Percentiles rank a stretch among this genome's conserved stretches.
Conservation (phyloP, 2,888 invertebrate genomes). For the Eristalis arbustorum region DNA sequence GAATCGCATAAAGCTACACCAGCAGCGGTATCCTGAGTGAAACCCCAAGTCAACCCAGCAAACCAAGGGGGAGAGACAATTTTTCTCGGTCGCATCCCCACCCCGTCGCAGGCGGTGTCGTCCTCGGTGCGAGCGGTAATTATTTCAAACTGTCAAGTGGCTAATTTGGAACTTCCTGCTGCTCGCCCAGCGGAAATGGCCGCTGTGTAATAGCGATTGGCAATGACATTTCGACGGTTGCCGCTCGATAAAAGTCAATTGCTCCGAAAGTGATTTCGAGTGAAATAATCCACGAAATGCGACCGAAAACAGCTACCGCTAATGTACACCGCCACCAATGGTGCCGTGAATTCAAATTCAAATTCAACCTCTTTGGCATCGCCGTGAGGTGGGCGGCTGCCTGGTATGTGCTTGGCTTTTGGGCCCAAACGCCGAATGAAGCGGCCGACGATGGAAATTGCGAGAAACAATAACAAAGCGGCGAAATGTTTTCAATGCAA, state of each 20-base stretch:
- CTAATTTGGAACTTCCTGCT: slow-evolving; percentile 69
- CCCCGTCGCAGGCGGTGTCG: neutral
- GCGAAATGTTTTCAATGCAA: slow-evolving; percentile 59
- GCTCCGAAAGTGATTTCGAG: slow-evolving; percentile 70
- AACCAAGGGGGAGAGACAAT: slow-evolving; percentile 5
- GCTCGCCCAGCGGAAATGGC: slow-evolving; percentile 66
- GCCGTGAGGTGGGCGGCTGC: slow-evolving; percentile 4
- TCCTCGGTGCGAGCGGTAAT: slow-evolving; percentile 43
- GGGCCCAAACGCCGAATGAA: neutral
- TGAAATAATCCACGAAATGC: slow-evolving; percentile 70
- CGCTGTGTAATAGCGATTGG: slow-evolving; percentile 65
- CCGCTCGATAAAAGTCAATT: slow-evolving; percentile 70
- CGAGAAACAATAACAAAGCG: slow-evolving; percentile 65
- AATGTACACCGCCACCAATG: slow-evolving; percentile 66
- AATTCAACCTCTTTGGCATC: slow-evolving; percentile 28
- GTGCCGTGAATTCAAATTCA: slow-evolving; percentile 63
- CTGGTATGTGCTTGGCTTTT: neutral
- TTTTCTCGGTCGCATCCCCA: slow-evolving; percentile 39
- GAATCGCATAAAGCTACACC: slow-evolving; percentile 70
- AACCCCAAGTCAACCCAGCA: neutral
- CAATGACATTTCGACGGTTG: slow-evolving; percentile 70
- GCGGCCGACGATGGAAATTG: slow-evolving; percentile 25
- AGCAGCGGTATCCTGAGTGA: neutral
- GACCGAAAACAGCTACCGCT: slow-evolving; percentile 70
- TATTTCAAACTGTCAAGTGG: slow-evolving; percentile 71